phyloP scores from a whole-genome alignment of 2,888 invertebrate genomes.

The Calephelis perditalis region DNA sequence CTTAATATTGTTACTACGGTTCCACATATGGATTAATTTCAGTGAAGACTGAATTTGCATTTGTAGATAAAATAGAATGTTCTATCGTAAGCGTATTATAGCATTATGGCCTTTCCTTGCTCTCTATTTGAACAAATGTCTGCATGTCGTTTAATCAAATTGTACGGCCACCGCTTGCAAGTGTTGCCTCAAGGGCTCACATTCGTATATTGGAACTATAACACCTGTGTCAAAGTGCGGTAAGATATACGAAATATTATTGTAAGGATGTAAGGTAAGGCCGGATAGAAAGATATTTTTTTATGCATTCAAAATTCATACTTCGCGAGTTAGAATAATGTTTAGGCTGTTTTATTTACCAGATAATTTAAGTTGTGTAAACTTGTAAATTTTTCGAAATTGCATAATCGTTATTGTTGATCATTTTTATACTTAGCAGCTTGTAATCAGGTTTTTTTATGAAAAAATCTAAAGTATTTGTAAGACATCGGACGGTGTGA shows the following conservation, averaged over 20 bases:
- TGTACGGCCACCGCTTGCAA: constrained; percentile 36
- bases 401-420: constrained; percentile 72
- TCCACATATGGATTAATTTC: constrained; percentile 31
- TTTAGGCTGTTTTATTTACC: constrained; percentile 46
- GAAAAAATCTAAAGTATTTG: constrained; percentile 56
- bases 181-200: constrained; percentile 48
- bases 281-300: constrained; percentile 76
- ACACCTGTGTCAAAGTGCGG: constrained; percentile 49
- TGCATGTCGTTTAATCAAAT: constrained; percentile 5
- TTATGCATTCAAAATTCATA: constrained; percentile 73
- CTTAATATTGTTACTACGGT: constrained; percentile 33
- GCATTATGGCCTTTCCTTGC: constrained; percentile 59
- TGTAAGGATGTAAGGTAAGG: constrained; percentile 74
- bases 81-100: constrained; percentile 18
- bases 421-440: constrained; percentile 69
- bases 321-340: constrained; percentile 49
- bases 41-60: constrained; percentile 55
- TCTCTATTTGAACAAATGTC: constrained; percentile 65
- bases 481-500: constrained; percentile 65
- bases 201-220: constrained; percentile 29
- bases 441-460: constrained; percentile 62
- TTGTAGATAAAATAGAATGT: constrained; percentile 52
- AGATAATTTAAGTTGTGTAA: constrained; percentile 28
- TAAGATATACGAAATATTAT: constrained; percentile 69
- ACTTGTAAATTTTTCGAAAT: constrained; percentile 57